These are phyloP conservation scores for Galerucella nymphaeae DNA, from an alignment of 2,888 invertebrate genomes.

Conservation along the genomic window DNA sequence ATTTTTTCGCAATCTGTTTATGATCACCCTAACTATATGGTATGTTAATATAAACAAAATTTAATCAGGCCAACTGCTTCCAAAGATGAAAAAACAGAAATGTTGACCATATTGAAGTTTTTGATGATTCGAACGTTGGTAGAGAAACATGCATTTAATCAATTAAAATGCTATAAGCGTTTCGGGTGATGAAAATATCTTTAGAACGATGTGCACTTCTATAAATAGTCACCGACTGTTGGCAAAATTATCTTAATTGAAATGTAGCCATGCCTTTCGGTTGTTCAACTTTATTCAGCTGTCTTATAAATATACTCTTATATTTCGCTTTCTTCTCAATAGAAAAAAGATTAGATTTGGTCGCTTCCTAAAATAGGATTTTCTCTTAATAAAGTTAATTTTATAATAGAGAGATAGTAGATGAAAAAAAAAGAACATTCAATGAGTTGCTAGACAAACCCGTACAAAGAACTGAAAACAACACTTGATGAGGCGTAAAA, in stretches of 20 bases:
- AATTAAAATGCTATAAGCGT: constrained; percentile 8
- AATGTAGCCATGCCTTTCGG: constrained; percentile 22
- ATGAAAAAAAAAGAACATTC: too few relatives aligned
- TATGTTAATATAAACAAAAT: too few relatives aligned
- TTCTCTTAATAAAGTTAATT: too few relatives aligned
- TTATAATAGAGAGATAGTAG: too few relatives aligned
- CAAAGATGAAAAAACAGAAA: too few relatives aligned
- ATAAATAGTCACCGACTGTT: constrained; percentile 24
- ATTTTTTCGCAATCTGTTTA: too few relatives aligned
- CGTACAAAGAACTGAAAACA: too few relatives aligned
- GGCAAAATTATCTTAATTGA: constrained; percentile 23
- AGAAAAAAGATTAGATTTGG: background rate
- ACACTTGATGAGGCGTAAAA: too few relatives aligned
- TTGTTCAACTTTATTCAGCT: constrained; percentile 26
- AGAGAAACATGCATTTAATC: constrained; percentile 11
- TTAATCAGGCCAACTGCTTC: too few relatives aligned
- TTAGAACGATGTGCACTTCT: constrained; percentile 18
- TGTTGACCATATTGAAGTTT: background rate
- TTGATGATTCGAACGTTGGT: background rate
- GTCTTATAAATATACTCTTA: constrained; percentile 1
- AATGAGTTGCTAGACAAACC: too few relatives aligned
- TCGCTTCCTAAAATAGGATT: background rate
- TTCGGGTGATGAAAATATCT: constrained; percentile 18
- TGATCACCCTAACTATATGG: too few relatives aligned
- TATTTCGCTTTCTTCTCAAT: background rate